Evolutionary conservation across 1,140 invertebrate species (phyloP).

Genomic region (Drosophila melanogaster): DNA sequence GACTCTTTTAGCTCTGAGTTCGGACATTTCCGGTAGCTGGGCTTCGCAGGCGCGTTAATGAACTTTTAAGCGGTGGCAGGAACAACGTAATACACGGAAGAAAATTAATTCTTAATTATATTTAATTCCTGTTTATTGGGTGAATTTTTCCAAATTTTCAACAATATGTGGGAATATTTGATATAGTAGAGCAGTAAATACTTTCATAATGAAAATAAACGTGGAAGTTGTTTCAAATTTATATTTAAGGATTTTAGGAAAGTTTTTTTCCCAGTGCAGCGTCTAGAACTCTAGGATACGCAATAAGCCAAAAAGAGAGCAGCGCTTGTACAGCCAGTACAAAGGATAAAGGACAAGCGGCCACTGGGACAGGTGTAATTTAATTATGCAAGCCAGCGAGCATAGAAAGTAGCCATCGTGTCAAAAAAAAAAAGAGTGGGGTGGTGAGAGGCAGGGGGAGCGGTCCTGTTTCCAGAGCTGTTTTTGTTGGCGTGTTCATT

Average conservation of each 20-base stretch:
- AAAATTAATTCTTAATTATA: background rate
- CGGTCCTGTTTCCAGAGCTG: constrained; percentile 38
- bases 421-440: background rate
- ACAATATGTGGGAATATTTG: no score
- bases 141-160: no score
- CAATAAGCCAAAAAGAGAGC: background rate
- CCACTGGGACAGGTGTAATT: constrained; percentile 77
- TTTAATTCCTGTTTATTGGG: background rate
- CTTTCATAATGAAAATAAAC: no score
- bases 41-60: constrained; percentile 70
- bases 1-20: constrained; percentile 13
- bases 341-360: constrained; percentile 36
- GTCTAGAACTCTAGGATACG: constrained; percentile 11
- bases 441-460: constrained; percentile 6
- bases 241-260: no score
- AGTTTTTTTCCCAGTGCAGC: constrained; percentile 9
- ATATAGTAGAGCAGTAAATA: no score
- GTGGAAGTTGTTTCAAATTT: no score
- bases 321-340: background rate
- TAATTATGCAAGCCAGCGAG: constrained; percentile 67
- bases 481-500: constrained; percentile 51
- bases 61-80: constrained; percentile 73
- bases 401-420: constrained; percentile 4
- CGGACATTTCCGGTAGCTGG: constrained; percentile 65
- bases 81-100: constrained; percentile 11